Percentiles rank a stretch among this genome's conserved stretches.
phyloP scores from a whole-genome alignment of 2,113 vertebrate genomes.

The Neolamprologus hecqui region DNA sequence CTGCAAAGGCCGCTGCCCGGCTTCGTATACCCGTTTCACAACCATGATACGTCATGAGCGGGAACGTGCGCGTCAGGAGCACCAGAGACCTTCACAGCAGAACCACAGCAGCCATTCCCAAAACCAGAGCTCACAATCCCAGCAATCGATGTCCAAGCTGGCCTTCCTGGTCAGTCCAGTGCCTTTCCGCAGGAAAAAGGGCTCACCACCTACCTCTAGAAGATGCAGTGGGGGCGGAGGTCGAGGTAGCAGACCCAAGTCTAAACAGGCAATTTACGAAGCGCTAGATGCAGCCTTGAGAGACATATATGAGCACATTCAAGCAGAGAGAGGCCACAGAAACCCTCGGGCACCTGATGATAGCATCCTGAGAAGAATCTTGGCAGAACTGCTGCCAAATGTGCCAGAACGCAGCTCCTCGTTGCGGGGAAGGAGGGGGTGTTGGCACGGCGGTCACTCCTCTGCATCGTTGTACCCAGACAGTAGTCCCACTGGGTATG shows the following conservation, averaged over 20 bases:
- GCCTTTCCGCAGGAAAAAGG: constrained; percentile 97
- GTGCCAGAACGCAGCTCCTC: constrained; percentile 95
- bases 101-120: constrained; percentile 65
- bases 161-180: constrained; percentile 97
- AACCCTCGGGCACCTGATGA: constrained; percentile 82
- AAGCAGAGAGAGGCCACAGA: constrained; percentile 82
- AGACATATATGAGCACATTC: constrained; percentile 96
- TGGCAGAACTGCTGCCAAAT: constrained; percentile 91
- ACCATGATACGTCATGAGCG: constrained; percentile 94
- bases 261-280: constrained; percentile 87
- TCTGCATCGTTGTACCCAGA: constrained; percentile 46
- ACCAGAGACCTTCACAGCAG: constrained; percentile 61
- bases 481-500: constrained; percentile 69
- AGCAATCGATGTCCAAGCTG: constrained; percentile 90
- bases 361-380: constrained; percentile 88
- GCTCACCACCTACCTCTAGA: constrained; percentile 75
- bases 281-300: constrained; percentile 91
- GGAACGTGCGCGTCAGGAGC: constrained; percentile 83
- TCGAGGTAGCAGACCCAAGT: constrained; percentile 67
- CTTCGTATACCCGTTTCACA: constrained; percentile 93
- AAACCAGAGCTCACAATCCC: constrained; percentile 72
- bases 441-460: constrained; percentile 49
- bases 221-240: constrained; percentile 61
- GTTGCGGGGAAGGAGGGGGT: constrained; percentile 70
- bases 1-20: constrained; percentile 93